A percentile compares a stretch with the other conserved stretches of the same genome.
phyloP scores from a whole-genome alignment of 2,113 vertebrate genomes.

The Notiomystis cincta region DNA sequence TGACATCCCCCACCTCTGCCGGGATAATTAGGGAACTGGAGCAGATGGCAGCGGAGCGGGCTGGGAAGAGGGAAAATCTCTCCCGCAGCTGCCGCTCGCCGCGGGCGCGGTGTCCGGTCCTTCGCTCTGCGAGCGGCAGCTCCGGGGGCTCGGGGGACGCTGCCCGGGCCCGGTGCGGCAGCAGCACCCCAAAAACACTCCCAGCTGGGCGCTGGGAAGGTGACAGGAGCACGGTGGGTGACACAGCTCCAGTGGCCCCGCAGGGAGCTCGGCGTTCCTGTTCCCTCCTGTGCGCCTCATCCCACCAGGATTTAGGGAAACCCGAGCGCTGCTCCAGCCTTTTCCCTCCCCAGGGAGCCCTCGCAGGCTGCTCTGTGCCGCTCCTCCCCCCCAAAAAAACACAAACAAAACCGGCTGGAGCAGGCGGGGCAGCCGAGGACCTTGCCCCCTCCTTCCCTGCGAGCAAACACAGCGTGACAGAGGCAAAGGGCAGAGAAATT shows the following conservation, averaged over 20 bases:
- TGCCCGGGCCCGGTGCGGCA: neutral
- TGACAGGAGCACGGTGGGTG: fast-evolving
- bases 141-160: neutral
- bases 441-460: neutral
- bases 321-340: neutral
- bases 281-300: neutral
- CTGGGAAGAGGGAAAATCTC: neutral
- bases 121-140: neutral
- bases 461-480: neutral
- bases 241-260: fast-evolving
- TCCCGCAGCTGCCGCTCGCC: neutral
- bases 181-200: fast-evolving
- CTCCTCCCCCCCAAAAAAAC: fast-evolving
- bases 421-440: neutral
- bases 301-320: neutral
- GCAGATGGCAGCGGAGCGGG: neutral
- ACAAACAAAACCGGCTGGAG: neutral
- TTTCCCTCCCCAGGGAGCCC: neutral
- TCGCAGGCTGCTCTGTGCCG: neutral
- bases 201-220: neutral
- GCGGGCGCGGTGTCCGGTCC: neutral
- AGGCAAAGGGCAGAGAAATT: neutral
- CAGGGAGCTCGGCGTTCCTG: fast-evolving
- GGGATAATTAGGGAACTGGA: neutral
- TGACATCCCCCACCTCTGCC: neutral